Percentiles rank a stretch among this genome's conserved stretches.
These are phyloP conservation scores for Natator depressus DNA, from an alignment of 2,113 vertebrate genomes.

Conservation along the genomic window DNA sequence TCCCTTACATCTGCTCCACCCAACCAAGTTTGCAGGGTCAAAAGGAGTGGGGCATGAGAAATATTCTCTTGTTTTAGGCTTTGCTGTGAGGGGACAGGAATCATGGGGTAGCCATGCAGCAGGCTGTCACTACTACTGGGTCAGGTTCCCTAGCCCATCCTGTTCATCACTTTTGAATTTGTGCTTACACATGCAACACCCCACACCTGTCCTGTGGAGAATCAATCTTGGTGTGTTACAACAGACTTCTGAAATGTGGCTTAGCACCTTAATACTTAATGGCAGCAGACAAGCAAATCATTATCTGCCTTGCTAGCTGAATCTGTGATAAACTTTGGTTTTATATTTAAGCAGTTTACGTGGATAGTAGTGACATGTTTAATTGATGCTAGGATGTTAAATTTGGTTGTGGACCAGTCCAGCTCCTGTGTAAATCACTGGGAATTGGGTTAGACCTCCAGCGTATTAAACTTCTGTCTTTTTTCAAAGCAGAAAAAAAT, in stretches of 20 bases:
- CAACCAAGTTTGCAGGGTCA: background rate
- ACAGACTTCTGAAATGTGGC: background rate
- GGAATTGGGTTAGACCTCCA: background rate
- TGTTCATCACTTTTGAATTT: background rate
- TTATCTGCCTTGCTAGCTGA: background rate
- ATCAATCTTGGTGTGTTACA: background rate
- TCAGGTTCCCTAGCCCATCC: background rate
- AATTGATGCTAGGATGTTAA: background rate
- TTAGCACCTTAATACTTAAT: background rate
- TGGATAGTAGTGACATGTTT: background rate
- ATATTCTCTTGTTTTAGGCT: background rate
- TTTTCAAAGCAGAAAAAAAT: background rate
- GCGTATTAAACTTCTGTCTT: background rate
- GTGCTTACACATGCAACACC: background rate
- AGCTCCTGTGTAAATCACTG: background rate
- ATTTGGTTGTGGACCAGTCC: background rate
- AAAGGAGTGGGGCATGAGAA: background rate
- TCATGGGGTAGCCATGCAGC: rapidly evolving
- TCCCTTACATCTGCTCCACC: background rate
- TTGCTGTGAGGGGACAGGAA: background rate
- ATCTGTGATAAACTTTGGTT: background rate
- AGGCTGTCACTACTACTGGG: background rate
- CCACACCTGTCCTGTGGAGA: background rate
- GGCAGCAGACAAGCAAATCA: background rate
- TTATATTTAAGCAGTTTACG: background rate